Base-by-base conservation (phyloP, 2,113 vertebrate species). In the Chaetura pelagica region DNA sequence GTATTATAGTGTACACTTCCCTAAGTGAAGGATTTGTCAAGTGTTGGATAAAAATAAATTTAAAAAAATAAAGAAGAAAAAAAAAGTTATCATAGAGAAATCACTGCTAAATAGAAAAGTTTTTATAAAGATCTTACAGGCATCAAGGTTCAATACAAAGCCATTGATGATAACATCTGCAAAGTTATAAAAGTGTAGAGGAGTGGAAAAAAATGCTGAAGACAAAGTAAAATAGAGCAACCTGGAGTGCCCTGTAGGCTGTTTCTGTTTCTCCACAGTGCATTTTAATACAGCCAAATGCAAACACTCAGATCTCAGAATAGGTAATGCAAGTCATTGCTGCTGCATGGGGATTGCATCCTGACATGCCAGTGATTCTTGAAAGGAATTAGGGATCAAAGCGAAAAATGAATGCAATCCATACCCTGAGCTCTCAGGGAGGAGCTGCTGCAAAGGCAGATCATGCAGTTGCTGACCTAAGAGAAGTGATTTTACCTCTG, bases 401-500 rank as follows among this genome's bases (percentile, higher is more conserved):
- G 55, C 15, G 30, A 49, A 71, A 93, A 90, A 67, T 52, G 2
- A 92, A 84, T 67, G 80, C 23, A 78, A 38, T 61, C 26, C 61
- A 30, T 44, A 59, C 14, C 48, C 42, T 57, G 26, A 81, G 64
- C 32, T 89, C 18, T 26, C 34, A 30, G 26, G 80, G 34, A 89
- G 38, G 30, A 92, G 35, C 55, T 80, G 79, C 67, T 66, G 62
- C 62, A 93, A 85, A 73, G 52, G 69, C 29, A 87, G 57, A 42
- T 90, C 34, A 88, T 48, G 42, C 79, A 86, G 76, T n/a, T 71
- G 80, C 63, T 55, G 42, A 89, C 61, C 34, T 34, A 49, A 90
- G 72, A 59, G 64, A 77, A 94, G 72, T 52, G 64, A 82, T 67
- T 86, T 89, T 90, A 84, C 86, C 38, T 74, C 64, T 92, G 94